Conservation (phyloP, 2,113 vertebrate species). For the Passer montanus region DNA sequence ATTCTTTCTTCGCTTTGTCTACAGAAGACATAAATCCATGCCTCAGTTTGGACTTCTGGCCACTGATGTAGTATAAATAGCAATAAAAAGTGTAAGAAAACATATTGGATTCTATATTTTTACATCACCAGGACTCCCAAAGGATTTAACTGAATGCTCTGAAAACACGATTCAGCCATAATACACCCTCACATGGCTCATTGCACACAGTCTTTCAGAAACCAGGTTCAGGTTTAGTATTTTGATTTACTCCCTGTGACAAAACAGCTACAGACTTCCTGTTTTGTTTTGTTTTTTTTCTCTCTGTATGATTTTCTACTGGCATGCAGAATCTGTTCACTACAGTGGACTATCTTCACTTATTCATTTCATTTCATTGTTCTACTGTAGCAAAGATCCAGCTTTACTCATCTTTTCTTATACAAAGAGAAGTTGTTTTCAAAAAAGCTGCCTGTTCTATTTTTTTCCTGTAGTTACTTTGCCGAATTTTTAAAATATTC, state of each 20-base stretch:
- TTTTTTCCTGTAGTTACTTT: not conserved
- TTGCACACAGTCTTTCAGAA: not conserved
- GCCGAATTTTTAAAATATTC: not conserved
- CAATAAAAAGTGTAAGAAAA: not conserved
- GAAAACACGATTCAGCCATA: not conserved
- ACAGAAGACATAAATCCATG: not conserved
- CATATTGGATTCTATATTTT: not conserved
- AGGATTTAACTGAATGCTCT: not conserved
- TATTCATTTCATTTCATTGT: not conserved
- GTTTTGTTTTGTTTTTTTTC: not conserved
- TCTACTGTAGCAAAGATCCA: not conserved
- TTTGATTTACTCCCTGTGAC: not conserved
- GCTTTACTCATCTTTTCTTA: not conserved
- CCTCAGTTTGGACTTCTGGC: not conserved
- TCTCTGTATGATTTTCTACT: not conserved
- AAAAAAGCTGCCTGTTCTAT: not conserved
- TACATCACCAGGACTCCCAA: not conserved
- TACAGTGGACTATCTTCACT: not conserved
- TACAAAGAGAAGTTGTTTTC: not conserved
- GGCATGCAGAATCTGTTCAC: not conserved
- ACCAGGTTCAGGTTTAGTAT: not conserved
- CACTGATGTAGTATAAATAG: not conserved
- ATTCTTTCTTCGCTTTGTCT: not conserved
- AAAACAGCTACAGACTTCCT: not conserved
- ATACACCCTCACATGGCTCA: not conserved